Evolutionary conservation across 2,113 vertebrate genomes (phyloP).

Genomic region (Semnornis frantzii): DNA sequence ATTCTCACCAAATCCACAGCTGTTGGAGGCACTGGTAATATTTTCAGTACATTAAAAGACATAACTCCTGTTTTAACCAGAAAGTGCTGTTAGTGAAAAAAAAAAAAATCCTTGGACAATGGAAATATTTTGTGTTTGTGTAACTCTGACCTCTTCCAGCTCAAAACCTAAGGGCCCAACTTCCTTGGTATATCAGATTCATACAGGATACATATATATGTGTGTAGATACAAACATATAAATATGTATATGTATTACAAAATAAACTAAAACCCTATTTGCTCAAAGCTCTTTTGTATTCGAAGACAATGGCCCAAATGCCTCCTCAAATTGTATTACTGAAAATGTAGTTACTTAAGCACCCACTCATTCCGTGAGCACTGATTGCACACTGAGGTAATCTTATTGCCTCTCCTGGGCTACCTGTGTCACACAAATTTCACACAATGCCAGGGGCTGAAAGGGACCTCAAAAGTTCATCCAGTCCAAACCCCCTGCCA

Average conservation of each 20-base stretch:
- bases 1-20: background rate
- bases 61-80: background rate
- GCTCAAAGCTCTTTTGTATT: background rate
- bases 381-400: background rate
- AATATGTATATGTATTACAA: background rate
- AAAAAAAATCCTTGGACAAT: background rate
- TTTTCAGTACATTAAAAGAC: background rate
- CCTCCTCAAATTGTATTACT: background rate
- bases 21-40: background rate
- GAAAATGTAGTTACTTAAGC: background rate
- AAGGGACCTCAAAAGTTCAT: too few species aligned
- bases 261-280: background rate
- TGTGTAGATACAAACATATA: background rate
- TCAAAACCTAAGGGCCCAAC: background rate
- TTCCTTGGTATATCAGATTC: background rate
- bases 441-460: too few species aligned
- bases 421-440: background rate
- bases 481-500: too few species aligned
- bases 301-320: background rate
- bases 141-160: background rate
- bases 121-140: background rate
- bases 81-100: background rate
- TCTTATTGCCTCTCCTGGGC: background rate
- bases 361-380: background rate
- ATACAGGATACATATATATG: background rate